Base-by-base conservation (phyloP, 2,888 invertebrate genomes). In the Calameuta pallipes region DNA sequence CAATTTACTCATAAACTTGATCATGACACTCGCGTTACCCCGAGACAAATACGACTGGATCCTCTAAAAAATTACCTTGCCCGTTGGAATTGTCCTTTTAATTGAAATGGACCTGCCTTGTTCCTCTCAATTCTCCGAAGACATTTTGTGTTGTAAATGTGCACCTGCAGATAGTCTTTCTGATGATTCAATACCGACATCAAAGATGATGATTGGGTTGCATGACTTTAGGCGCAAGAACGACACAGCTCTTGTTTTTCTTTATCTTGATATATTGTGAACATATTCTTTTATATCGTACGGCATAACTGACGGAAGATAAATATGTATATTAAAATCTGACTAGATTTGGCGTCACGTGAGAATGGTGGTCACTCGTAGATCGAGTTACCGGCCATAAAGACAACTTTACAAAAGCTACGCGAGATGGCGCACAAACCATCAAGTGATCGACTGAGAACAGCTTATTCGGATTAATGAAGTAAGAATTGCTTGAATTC, bases 1-100 rank as follows among this genome's bases (percentile, higher is more conserved):
- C 85, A 85, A 86, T 86, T 87, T 85, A 86, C 87, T 86, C 86
- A 81, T 81, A 81, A 80, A 82, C 83, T 84, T 86, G 86, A 85
- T 86, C 85, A 82, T 30, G 75, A 75, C 75, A 75, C 70, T 56
- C 35, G 75, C 74, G 73, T 33, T 33, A 73, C 35, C 71, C 75
- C 35, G 23, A 34, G 71, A 78, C 75, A 78, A 78, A 78, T 75
- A 75, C 82, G 76, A 31, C 33, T 80, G 84, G 82, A 83, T 84
- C 84, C 83, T 82, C 84, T 84, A 83, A 84, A 82, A 82, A 84
- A 85, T 85, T 83, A 81, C 83, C 77, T 69, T 69, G 75, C 74
- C 73, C 69, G n/a, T 76, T 76, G n/a, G 74, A 77, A 81, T 78
- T 75, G 78, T 80, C 78, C 77, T 71, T 76, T 82, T 80, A 77